Base-by-base conservation (phyloP, 2,113 vertebrate genomes). In the Phyllostomus hastatus region DNA sequence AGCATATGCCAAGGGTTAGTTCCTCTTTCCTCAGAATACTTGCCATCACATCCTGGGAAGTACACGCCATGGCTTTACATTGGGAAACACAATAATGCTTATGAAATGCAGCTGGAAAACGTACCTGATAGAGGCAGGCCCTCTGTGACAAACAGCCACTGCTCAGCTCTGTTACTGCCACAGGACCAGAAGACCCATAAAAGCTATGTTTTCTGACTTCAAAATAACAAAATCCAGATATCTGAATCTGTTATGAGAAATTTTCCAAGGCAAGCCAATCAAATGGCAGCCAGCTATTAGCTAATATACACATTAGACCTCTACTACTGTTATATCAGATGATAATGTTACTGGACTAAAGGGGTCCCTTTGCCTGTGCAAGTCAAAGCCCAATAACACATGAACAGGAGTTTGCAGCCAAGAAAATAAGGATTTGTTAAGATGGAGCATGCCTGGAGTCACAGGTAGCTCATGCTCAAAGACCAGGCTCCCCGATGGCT, bases 191-290 rank as follows among this genome's bases (percentile, higher is more conserved):
- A 88, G n/a, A 4, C 31, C 20, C 2, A 4, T 1, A 26, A 22
- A 38, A 73, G 9, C 19, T 35, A 31, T 11, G 16, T n/a, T 91
- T 79, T 46, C 75, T 86, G 52, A n/a, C 24, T 80, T 90, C 38
- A 43, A 43, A 90, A 59, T 16, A 50, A 70, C 14, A 70, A 59
- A 52, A 35, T 5, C 1, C 43, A 31, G 31, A 92, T 85, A 85
- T 48, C 7, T 48, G 9, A 1, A 85, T 80, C 76, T 81, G 61
- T 82, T 76, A 43, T 83, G 41, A 61, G 26, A 89, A 79, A 22
- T 35, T 75, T 93, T 48, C 31, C 57, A 87, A 75, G 7, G 14
- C 35, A 76, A 95, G 67, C n/a, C 80, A 91, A 66, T 12, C 41
- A 86, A 88, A 52, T n/a, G 26, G 7, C 28, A 95, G 38, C 11